Evolutionary conservation across 2,888 invertebrate species (phyloP).

Genomic region (Archips crataeganus): DNA sequence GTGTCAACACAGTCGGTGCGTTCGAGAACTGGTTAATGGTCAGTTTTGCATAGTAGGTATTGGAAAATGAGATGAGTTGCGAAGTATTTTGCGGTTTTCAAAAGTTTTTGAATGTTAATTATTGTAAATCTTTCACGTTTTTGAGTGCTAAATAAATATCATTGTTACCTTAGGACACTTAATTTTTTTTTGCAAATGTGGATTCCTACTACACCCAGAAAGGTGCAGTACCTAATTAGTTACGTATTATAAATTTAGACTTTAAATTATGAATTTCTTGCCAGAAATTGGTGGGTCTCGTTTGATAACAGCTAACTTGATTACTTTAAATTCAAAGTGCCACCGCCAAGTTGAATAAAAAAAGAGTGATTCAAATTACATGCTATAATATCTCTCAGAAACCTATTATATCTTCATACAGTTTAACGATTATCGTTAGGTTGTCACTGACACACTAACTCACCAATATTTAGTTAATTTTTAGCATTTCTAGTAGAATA

Average conservation of each 20-base stretch:
- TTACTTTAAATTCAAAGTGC: background rate
- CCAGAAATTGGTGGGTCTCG: background rate
- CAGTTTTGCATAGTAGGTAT: constrained; percentile 29
- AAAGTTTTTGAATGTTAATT: background rate
- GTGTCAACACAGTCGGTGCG: constrained; percentile 29
- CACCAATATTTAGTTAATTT: no score
- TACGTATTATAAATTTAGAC: background rate
- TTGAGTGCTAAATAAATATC: background rate
- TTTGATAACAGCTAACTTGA: background rate
- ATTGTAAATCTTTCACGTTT: background rate
- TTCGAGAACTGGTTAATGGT: constrained; percentile 31
- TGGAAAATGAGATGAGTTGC: constrained; percentile 39
- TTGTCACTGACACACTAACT: no score
- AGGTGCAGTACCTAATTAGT: no score
- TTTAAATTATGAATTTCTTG: background rate
- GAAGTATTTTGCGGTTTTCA: background rate
- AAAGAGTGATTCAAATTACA: no score
- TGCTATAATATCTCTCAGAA: no score
- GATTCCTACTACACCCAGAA: no score
- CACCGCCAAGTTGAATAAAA: no score
- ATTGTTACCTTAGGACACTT: background rate
- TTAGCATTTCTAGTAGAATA: no score
- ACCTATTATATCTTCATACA: no score
- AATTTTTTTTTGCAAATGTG: no score
- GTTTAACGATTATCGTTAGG: no score